Base-by-base conservation (phyloP, 2,113 vertebrate genomes). In the Phaethornis superciliosus region DNA sequence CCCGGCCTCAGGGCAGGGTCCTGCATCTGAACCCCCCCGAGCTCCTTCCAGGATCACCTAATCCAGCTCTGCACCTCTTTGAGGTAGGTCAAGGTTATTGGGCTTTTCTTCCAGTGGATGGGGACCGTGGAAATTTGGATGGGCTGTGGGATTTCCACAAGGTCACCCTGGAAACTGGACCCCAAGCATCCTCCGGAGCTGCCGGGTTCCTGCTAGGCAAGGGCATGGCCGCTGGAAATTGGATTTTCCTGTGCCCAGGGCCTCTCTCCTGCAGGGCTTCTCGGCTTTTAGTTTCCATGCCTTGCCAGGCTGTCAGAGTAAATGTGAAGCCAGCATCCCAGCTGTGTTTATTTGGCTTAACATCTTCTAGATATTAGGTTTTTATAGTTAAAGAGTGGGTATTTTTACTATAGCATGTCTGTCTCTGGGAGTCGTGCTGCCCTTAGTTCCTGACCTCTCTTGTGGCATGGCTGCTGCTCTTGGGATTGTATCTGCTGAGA, bases 71-170 rank as follows among this genome's bases (percentile, higher is more conserved):
- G 8, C 5, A 14, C 58, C 52, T 71, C 42, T 54, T 19, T 55
- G 81, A 90, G 91, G 65, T 84, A 78, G 84, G 89, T 96, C 93
- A 96, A 92, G 96, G 94, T 95, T 87, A 64, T 27, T 18, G 30
- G 72, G 63, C 67, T 82, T 35, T 69, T 62, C 55, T 1, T 72
- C 19, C 33, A 2, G 1, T 47, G 60, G 42, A 44, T 51, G 44
- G 33, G 54, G 32, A 67, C n/a, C 1, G 3, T 72, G 67, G 32
- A 35, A 51, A 28, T 23, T 12, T 58, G 51, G 51, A 21, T n/a
- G 13, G 49, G 33, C 55, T 42, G 8, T 42, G 72, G 80, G 62
- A 52, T 92, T 86, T 89, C 62, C 74, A 87, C 84, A 92, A 87
- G 91, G 87, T 95, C 87, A 95, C 84, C 44, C 78, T 84, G 77